These are phyloP conservation scores for Actenoides hombroni DNA, from an alignment of 2,113 vertebrate species.

Conservation along the genomic window DNA sequence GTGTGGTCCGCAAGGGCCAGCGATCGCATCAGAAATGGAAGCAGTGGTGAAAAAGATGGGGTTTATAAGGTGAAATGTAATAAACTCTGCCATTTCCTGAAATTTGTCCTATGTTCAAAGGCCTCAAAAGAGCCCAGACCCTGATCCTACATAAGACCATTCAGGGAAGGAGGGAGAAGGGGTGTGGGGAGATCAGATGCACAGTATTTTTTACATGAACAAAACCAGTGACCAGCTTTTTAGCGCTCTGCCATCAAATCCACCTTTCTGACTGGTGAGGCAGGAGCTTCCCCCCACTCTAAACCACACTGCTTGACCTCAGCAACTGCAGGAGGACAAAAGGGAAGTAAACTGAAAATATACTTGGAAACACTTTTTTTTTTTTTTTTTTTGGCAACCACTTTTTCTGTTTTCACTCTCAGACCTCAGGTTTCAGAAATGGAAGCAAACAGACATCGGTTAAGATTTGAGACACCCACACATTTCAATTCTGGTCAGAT, in stretches of 20 bases:
- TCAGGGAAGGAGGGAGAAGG: background rate
- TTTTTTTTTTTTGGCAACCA: background rate
- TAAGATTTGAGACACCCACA: background rate
- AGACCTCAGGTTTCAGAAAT: background rate
- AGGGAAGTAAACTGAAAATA: conserved; percentile 37
- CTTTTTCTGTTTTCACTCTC: background rate
- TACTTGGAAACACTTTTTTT: background rate
- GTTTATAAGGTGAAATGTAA: background rate
- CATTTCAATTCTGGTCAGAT: background rate
- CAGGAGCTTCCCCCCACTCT: background rate
- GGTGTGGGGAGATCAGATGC: background rate
- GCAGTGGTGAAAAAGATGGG: background rate
- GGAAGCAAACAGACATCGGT: background rate
- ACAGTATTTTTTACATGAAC: background rate
- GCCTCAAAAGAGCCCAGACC: background rate
- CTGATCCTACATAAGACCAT: background rate
- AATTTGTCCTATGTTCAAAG: background rate
- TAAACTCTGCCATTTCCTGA: background rate
- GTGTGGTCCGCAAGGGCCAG: background rate
- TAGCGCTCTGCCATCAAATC: background rate
- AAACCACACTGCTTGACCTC: background rate
- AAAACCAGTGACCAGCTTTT: background rate
- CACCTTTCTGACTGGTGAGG: background rate
- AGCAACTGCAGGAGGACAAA: background rate
- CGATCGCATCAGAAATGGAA: background rate